Evolutionary conservation across 1,140 invertebrate genomes (phyloP).

Genomic region (Lepidurus arcticus): DNA sequence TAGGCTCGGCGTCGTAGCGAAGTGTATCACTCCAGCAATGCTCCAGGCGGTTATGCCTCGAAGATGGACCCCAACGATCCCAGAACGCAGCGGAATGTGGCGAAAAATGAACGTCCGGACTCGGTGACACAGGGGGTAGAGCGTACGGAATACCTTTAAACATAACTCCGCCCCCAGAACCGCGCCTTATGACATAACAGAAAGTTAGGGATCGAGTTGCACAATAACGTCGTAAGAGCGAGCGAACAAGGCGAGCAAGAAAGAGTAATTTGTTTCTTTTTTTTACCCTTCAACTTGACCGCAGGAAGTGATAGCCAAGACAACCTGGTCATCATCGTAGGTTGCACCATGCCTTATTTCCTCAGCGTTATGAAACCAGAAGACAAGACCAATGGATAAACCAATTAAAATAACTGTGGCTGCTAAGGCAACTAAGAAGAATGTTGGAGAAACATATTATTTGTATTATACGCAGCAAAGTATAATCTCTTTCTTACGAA

Average conservation of each 20-base stretch:
- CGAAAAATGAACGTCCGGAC: neutral
- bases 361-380: neutral
- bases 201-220: neutral
- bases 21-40: slow-evolving; percentile 75
- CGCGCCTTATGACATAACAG: slow-evolving; percentile 48
- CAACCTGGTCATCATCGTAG: neutral
- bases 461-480: neutral
- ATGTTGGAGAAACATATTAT: neutral
- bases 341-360: neutral
- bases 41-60: slow-evolving; percentile 57
- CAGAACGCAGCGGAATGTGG: slow-evolving; percentile 38
- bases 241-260: neutral
- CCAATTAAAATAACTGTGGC: neutral
- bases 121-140: slow-evolving; percentile 56
- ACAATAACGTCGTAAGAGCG: too few species aligned
- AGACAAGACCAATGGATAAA: slow-evolving; percentile 3
- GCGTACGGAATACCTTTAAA: slow-evolving; percentile 83
- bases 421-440: neutral
- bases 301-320: slow-evolving; percentile 63
- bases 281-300: slow-evolving; percentile 68
- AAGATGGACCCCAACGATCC: slow-evolving; percentile 63
- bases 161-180: slow-evolving; percentile 67
- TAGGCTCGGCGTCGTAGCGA: slow-evolving; percentile 51
- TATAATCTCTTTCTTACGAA: neutral
- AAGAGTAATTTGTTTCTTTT: slow-evolving; percentile 2